phyloP scores from a whole-genome alignment of 2,797 vertebrate genomes.

The Danionella dracula region DNA sequence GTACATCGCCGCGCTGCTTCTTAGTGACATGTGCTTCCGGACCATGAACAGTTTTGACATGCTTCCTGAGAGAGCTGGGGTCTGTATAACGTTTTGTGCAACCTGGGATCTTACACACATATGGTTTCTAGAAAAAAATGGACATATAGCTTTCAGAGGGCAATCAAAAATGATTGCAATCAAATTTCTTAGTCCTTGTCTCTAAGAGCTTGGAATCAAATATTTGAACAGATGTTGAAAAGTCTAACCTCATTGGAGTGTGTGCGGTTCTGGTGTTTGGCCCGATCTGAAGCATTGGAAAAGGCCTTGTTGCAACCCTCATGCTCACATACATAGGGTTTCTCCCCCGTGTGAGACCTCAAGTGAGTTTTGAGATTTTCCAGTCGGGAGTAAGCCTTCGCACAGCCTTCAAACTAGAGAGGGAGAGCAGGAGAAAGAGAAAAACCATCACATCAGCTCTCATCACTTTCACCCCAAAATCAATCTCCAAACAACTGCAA shows the following conservation, averaged over 20 bases:
- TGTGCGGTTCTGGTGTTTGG: conserved; percentile 98
- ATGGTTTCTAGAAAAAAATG: conserved; percentile 83
- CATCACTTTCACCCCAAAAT: conserved; percentile 6
- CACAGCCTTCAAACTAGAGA: conserved; percentile 91
- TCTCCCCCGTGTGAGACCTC: conserved; percentile 97
- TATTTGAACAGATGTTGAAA: conserved; percentile 1
- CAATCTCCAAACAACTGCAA: background rate
- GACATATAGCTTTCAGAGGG: conserved; percentile 13
- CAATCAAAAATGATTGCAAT: conserved; percentile 6
- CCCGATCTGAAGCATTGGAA: conserved; percentile 95
- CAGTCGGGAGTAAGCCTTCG: conserved; percentile 94
- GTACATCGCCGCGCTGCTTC: conserved; percentile 84
- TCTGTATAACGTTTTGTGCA: conserved; percentile 98
- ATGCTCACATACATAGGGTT: conserved; percentile 95
- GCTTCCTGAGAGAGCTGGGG: conserved; percentile 96
- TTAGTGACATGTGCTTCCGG: conserved; percentile 96
- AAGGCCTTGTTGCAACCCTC: conserved; percentile 99
- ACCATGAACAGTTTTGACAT: conserved; percentile 97
- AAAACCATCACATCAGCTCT: conserved; percentile 16
- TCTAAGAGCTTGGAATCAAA: conserved; percentile 2
- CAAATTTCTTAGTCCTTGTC: background rate
- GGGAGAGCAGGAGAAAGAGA: background rate
- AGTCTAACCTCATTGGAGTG: conserved; percentile 94
- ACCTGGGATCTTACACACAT: conserved; percentile 94
- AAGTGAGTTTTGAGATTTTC: conserved; percentile 99